Evolutionary conservation across 2,888 invertebrate species (phyloP).

Genomic region (Melipona beecheii): DNA sequence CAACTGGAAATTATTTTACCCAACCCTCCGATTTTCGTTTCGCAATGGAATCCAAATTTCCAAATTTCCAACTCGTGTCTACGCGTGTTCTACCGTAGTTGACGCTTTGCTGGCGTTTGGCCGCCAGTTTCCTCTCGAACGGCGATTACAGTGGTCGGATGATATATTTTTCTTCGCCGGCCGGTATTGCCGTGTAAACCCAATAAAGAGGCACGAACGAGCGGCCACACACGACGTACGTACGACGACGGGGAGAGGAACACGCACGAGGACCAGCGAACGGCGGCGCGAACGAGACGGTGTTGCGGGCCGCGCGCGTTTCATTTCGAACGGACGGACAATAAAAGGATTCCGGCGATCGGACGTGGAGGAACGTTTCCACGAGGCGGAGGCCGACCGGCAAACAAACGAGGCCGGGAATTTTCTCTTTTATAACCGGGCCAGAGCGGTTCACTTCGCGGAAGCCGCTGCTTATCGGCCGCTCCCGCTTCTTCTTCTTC

Average conservation of each 20-base stretch:
- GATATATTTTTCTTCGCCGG: slow-evolving; percentile 70
- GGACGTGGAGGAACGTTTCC: slow-evolving; percentile 67
- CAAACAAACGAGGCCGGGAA: slow-evolving; percentile 76
- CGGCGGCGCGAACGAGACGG: slow-evolving; percentile 22
- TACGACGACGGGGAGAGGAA: slow-evolving; percentile 26
- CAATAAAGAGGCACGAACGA: slow-evolving; percentile 70
- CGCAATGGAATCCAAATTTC: neutral
- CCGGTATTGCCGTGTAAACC: slow-evolving; percentile 69
- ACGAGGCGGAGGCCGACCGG: slow-evolving; percentile 62
- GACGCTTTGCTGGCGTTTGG: neutral
- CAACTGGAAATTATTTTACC: neutral
- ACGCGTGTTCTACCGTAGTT: neutral
- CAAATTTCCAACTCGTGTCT: neutral
- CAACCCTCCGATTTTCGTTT: neutral
- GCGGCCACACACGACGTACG: slow-evolving; percentile 69
- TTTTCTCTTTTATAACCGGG: slow-evolving; percentile 76
- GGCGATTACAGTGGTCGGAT: slow-evolving; percentile 51
- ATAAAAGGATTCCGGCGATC: slow-evolving; percentile 72
- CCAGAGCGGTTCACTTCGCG: slow-evolving; percentile 76
- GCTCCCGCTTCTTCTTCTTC: slow-evolving; percentile 67
- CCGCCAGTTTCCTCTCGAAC: slow-evolving; percentile 46
- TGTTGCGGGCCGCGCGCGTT: slow-evolving; percentile 54
- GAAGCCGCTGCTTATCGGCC: slow-evolving; percentile 77
- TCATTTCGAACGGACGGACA: slow-evolving; percentile 60
- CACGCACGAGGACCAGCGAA: neutral